Evolutionary conservation across 1,140 invertebrate species (phyloP), one percentile per base, ranked within the genome.

Genomic region (Cyclargus thomasi): DNA sequence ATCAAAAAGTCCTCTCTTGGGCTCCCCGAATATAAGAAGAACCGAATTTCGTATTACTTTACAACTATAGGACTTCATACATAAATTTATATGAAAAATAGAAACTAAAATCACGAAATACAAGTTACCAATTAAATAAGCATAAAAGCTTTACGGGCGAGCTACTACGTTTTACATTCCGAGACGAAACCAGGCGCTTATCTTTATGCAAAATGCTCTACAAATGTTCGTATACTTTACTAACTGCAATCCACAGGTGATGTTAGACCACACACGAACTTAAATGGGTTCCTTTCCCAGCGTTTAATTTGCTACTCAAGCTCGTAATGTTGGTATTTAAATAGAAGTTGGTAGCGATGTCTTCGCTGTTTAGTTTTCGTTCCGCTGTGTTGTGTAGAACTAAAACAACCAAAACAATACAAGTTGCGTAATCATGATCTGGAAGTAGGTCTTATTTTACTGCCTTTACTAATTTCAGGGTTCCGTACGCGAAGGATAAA

Each of bases 291-390:
- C 39, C 39, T 11, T 47, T 47, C 39, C 11, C 39, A 47, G 10
- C 14, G 39, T 47, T 47, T 47, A 47, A 47, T 47, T 47, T 47
- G 39, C 0, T 47, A 47, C 0, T 47, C 14, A 11, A 47, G 39
- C 39, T 47, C 39, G 39, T 47, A 47, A 47, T 47, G 11, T 47
- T 47, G 39, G 39, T 47, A 47, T 47, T 47, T 47, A 47, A 47
- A 47, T 14, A 2, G 39, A 47, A 47, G 39, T 47, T 47, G 14
- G 39, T 47, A 47, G 29, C 29, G 29, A 4, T 29, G 29, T 29
- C n/a, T n/a, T n/a, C 1, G 1, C 14, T 47, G 39, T 47, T 47
- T 47, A 16, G 39, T 47, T 47, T 3, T 47, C 0, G 39, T 4
- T 47, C 14, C 14, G 10, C 36, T 23, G 23, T 23, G 23, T 23